A percentile compares a stretch with the other conserved stretches of the same genome.
phyloP scores from a whole-genome alignment of 92 coral and sea anemone genomes.

The Blastomussa wellsi region DNA sequence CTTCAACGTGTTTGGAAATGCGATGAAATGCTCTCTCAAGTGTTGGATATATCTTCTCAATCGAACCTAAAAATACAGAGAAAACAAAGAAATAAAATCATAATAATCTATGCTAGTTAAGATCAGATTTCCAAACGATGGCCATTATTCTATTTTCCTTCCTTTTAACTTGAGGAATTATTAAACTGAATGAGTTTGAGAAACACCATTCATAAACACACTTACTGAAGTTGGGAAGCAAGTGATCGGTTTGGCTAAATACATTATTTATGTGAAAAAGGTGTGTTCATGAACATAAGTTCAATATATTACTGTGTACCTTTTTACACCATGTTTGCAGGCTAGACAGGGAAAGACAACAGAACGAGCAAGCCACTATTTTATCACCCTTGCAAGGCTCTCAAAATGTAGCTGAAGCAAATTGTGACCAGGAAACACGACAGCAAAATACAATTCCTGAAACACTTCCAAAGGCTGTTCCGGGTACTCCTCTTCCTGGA shows the following conservation, averaged over 20 bases:
- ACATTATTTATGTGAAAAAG: neutral
- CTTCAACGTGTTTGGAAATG: no score
- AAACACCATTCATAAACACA: no score
- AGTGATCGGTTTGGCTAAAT: neutral
- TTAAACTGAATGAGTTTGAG: no score
- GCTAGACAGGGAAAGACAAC: conserved; percentile 54
- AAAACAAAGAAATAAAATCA: no score
- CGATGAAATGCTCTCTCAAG: no score
- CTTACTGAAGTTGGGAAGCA: neutral
- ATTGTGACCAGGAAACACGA: neutral
- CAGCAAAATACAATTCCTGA: conserved; percentile 11
- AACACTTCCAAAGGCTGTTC: conserved; percentile 75
- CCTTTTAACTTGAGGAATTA: no score
- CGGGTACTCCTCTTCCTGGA: conserved; percentile 90
- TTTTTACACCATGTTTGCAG: conserved; percentile 13
- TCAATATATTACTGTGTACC: neutral
- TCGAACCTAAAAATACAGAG: no score
- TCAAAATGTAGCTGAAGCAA: neutral
- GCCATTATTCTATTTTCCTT: no score
- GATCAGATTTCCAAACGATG: no score
- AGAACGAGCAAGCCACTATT: neutral
- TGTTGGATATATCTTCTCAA: no score
- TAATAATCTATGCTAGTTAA: no score
- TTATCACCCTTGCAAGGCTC: neutral
- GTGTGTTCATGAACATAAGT: neutral